These are phyloP conservation scores for Penaeus monodon DNA, from an alignment of 2,888 invertebrate species.

Conservation along the genomic window DNA sequence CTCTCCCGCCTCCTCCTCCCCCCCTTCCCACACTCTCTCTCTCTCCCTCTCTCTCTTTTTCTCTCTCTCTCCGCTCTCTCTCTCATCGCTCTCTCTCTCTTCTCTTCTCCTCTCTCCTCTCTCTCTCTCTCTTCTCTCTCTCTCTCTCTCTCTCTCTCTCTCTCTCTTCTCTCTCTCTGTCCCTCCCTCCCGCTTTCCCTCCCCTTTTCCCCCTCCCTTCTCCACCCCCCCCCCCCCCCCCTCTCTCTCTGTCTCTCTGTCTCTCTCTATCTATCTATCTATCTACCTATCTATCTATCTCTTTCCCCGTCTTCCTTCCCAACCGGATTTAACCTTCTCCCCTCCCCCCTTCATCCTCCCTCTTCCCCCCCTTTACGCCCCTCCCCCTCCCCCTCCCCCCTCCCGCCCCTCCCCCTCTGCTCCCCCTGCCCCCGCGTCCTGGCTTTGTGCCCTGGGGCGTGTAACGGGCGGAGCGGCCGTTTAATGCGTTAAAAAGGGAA, in stretches of 20 bases:
- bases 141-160: neutral
- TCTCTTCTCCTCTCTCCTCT: neutral
- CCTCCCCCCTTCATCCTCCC: neutral
- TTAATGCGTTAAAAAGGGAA: conserved; percentile 57
- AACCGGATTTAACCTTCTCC: neutral
- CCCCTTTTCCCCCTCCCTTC: too few relatives aligned
- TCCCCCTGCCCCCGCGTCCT: neutral
- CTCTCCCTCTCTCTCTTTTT: neutral
- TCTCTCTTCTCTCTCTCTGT: neutral
- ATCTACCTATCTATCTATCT: neutral
- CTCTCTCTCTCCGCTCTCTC: too few relatives aligned
- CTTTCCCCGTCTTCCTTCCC: neutral
- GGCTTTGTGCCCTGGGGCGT: conserved; percentile 58
- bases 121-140: neutral
- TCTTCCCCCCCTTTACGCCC: conserved; percentile 1
- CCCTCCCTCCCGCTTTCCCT: neutral
- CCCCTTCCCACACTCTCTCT: too few relatives aligned
- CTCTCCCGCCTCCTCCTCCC: too few relatives aligned
- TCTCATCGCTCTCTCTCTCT: too few relatives aligned
- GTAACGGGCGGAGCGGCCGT: conserved; percentile 55
- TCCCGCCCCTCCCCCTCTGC: too few relatives aligned
- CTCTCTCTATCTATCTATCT: neutral
- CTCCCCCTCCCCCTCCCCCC: neutral
- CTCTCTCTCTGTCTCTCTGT: neutral
- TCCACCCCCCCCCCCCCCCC: neutral